Evolutionary conservation across 2,888 invertebrate species (phyloP).

Genomic region (Drosophila borborema): DNA sequence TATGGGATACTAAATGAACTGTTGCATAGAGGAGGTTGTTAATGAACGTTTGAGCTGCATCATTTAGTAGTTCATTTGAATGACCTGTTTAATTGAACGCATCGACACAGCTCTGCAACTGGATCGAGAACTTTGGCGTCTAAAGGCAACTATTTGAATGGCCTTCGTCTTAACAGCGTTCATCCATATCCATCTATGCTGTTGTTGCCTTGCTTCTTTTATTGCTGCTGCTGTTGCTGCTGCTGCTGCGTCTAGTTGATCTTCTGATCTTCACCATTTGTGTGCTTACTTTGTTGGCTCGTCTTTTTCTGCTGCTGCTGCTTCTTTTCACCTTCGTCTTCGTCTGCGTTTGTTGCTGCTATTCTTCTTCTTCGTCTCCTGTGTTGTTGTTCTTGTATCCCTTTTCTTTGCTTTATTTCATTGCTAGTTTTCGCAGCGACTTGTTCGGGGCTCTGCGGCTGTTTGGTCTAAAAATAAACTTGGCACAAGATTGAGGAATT

Average conservation of each 20-base stretch:
- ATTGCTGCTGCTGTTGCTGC: slow-evolving; percentile 27
- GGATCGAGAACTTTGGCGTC: slow-evolving; percentile 40
- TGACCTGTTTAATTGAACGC: slow-evolving; percentile 4
- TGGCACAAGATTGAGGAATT: slow-evolving; percentile 81
- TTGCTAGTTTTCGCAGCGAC: slow-evolving; percentile 69
- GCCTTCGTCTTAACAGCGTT: slow-evolving; percentile 79
- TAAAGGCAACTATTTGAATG: slow-evolving; percentile 69
- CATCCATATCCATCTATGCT: slow-evolving; percentile 71
- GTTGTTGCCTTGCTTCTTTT: slow-evolving; percentile 40
- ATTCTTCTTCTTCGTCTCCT: neutral
- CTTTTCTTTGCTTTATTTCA: slow-evolving; percentile 65
- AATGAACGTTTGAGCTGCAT: neutral
- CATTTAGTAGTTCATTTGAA: neutral
- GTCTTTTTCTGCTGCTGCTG: slow-evolving; percentile 28
- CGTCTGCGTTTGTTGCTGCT: neutral
- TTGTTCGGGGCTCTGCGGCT: slow-evolving; percentile 43
- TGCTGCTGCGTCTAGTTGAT: slow-evolving; percentile 62
- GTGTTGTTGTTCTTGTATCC: slow-evolving; percentile 31
- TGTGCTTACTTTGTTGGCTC: slow-evolving; percentile 58
- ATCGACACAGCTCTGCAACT: slow-evolving; percentile 11
- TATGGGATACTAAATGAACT: neutral
- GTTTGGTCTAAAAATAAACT: slow-evolving; percentile 79
- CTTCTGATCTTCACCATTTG: slow-evolving; percentile 65
- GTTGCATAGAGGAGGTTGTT: neutral
- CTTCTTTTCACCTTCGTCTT: slow-evolving; percentile 17